phyloP scores from a whole-genome alignment of 23 tunicate genomes.

The Styela clava region DNA sequence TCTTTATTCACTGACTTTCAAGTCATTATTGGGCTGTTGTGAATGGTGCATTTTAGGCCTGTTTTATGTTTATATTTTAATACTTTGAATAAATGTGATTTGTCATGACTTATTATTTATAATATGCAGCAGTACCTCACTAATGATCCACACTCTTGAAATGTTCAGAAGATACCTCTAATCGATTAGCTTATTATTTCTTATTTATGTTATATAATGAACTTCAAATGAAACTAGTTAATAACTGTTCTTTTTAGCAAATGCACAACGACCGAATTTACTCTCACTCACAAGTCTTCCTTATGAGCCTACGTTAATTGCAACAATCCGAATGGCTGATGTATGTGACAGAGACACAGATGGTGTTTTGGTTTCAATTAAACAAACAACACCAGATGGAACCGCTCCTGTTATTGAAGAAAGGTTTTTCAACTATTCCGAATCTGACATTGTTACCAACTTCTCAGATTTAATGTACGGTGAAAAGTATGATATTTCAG shows the following conservation, averaged over 20 bases:
- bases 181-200: no score
- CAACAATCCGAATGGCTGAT: not conserved
- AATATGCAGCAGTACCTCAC: no score
- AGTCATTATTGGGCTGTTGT: no score
- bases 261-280: not conserved
- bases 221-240: no score
- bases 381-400: not conserved
- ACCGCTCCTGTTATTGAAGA: not conserved
- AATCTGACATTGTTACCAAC: not conserved
- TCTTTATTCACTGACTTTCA: no score
- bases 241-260: not conserved
- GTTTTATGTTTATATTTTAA: no score
- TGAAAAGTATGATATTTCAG: conserved; percentile 22
- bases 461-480: conserved; percentile 38
- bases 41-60: no score
- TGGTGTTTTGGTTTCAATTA: not conserved
- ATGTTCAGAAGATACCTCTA: no score
- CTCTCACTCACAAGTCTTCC: not conserved
- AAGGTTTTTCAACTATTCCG: not conserved
- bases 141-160: no score
- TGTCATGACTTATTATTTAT: no score
- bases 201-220: no score
- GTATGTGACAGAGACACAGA: not conserved
- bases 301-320: not conserved
- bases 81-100: no score